Evolutionary conservation across 2,113 vertebrate genomes (phyloP).

Genomic region (Melanotaenia duboulayi): DNA sequence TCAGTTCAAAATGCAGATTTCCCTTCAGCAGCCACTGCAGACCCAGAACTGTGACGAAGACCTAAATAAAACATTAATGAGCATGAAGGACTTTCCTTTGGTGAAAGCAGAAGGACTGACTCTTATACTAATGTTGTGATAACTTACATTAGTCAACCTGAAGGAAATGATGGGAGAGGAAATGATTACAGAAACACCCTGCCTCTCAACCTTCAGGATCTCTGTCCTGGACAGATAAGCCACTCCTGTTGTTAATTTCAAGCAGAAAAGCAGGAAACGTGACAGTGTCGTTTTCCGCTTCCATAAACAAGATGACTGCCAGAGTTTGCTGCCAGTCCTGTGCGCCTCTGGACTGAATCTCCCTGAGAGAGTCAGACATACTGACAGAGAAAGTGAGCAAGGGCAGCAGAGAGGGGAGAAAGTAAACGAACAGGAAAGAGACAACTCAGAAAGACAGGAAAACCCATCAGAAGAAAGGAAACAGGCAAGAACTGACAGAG

Average conservation of each 20-base stretch:
- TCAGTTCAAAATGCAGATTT: constrained; percentile 32
- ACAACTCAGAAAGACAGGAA: constrained; percentile 64
- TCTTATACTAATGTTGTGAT: constrained; percentile 9
- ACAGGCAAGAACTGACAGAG: constrained; percentile 39
- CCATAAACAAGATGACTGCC: constrained; percentile 85
- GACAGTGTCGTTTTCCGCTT: constrained; percentile 93
- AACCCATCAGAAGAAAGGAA: constrained; percentile 57
- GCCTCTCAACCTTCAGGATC: constrained; percentile 85
- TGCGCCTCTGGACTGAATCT: constrained; percentile 66
- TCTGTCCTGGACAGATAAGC: constrained; percentile 94
- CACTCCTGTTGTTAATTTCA: constrained; percentile 90
- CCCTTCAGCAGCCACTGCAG: constrained; percentile 13
- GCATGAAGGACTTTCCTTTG: constrained; percentile 26
- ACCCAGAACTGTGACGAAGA: constrained; percentile 13
- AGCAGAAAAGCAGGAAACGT: constrained; percentile 95
- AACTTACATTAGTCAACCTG: constrained; percentile 78
- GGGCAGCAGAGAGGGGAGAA: constrained; percentile 56
- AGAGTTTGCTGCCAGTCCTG: constrained; percentile 69
- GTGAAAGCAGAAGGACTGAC: constrained; percentile 25
- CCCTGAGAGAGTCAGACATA: constrained; percentile 49
- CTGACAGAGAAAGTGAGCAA: constrained; percentile 55
- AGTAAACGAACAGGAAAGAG: constrained; percentile 64
- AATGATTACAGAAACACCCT: constrained; percentile 83
- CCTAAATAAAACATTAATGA: background rate
- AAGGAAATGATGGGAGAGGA: constrained; percentile 92